Evolutionary conservation across 2,797 vertebrate genomes (phyloP).

Genomic region (Cyprinodon diabolis): DNA sequence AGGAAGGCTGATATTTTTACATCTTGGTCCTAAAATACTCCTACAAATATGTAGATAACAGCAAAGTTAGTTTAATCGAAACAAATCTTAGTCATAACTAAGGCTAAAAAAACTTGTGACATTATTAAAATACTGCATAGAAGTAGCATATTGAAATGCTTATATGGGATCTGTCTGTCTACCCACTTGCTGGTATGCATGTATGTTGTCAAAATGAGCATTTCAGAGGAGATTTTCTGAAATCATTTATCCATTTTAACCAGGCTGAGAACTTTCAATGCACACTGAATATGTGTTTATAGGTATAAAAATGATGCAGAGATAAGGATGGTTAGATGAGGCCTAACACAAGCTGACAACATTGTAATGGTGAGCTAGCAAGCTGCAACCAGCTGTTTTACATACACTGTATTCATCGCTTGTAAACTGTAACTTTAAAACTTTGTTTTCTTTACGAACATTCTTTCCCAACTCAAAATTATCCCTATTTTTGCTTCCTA

Average conservation of each 20-base stretch:
- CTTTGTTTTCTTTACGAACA: too few relatives aligned
- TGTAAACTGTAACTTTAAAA: too few relatives aligned
- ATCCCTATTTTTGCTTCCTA: too few relatives aligned
- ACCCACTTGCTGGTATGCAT: neutral
- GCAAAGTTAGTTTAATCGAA: constrained; percentile 10
- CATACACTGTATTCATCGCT: too few relatives aligned
- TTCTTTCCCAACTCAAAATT: too few relatives aligned
- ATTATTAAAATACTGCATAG: constrained; percentile 14
- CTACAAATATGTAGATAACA: constrained; percentile 4
- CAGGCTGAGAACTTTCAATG: neutral
- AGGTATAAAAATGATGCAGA: neutral
- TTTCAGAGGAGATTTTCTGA: neutral
- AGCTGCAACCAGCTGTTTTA: too few relatives aligned
- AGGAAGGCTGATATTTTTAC: constrained; percentile 8
- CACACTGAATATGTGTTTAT: neutral
- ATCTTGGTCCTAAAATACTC: constrained; percentile 10
- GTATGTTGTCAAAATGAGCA: neutral
- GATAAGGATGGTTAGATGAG: neutral
- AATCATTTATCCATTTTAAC: neutral
- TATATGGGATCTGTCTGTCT: neutral
- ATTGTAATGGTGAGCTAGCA: too few relatives aligned
- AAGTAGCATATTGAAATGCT: constrained; percentile 5
- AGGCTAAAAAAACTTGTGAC: constrained; percentile 7
- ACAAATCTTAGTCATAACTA: constrained; percentile 1
- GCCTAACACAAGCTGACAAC: too few relatives aligned